Conservation (phyloP, 1,140 invertebrate species). For the Drosophila athabasca region DNA sequence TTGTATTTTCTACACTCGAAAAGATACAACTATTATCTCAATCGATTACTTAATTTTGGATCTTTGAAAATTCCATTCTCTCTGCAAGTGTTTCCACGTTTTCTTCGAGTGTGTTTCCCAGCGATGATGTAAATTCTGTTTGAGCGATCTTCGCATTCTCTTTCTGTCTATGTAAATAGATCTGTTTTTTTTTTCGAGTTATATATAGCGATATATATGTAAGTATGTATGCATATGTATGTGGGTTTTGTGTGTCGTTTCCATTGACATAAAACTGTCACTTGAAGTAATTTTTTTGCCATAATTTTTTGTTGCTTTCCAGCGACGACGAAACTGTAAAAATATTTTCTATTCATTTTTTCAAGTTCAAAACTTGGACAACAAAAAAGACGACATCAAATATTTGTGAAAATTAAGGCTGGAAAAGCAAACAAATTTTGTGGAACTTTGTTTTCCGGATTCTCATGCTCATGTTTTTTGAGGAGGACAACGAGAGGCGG, state of each 20-base stretch:
- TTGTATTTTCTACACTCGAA: too few species aligned
- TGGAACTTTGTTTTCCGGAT: conserved; percentile 47
- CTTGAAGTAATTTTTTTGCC: conserved; percentile 35
- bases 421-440: conserved; percentile 58
- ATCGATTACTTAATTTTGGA: too few species aligned
- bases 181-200: conserved; percentile 13
- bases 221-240: conserved; percentile 1
- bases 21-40: too few species aligned
- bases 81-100: too few species aligned
- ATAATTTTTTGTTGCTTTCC: conserved; percentile 13
- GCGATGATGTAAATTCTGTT: conserved; percentile 57
- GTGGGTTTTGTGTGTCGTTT: conserved; percentile 55
- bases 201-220: neutral
- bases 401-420: conserved; percentile 72
- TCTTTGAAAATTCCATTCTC: too few species aligned
- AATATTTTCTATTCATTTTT: conserved; percentile 70
- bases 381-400: conserved; percentile 41
- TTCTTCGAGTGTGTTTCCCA: conserved; percentile 4
- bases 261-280: conserved; percentile 78
- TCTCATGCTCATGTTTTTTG: conserved; percentile 11
- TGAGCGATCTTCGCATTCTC: conserved; percentile 23
- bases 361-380: conserved; percentile 32
- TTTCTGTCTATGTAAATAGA: neutral
- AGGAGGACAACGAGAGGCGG: neutral
- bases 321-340: conserved; percentile 24